phyloP scores from a whole-genome alignment of 2,113 vertebrate species.

The Pterocles burchelli region DNA sequence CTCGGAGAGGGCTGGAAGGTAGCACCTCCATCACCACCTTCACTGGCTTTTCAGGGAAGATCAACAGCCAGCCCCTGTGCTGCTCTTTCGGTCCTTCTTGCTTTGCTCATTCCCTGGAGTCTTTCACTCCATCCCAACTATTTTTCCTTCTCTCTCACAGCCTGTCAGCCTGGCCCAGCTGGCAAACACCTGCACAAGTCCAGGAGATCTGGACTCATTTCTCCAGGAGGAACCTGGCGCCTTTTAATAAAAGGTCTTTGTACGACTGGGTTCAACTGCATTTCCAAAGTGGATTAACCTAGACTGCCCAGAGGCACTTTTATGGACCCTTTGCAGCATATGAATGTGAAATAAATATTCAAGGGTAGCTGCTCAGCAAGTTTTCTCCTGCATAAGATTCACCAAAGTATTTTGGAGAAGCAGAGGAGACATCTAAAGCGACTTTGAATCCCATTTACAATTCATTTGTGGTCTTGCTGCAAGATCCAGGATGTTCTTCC shows the following conservation, averaged over 20 bases:
- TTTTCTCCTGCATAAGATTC: background rate
- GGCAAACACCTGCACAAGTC: background rate
- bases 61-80: background rate
- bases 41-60: background rate
- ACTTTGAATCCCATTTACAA: background rate
- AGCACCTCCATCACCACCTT: background rate
- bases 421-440: background rate
- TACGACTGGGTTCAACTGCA: background rate
- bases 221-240: background rate
- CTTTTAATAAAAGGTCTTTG: background rate
- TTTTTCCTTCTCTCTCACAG: background rate
- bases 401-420: background rate
- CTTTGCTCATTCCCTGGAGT: background rate
- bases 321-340: background rate
- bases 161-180: background rate
- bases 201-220: background rate
- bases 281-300: background rate
- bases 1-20: background rate
- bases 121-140: background rate
- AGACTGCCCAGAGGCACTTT: background rate
- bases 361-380: background rate
- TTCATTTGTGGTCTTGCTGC: background rate
- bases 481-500: background rate
- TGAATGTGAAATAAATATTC: background rate
- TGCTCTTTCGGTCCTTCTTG: background rate